Evolutionary conservation across 2,113 vertebrate genomes (phyloP).

Genomic region (Corythornis cristatus): DNA sequence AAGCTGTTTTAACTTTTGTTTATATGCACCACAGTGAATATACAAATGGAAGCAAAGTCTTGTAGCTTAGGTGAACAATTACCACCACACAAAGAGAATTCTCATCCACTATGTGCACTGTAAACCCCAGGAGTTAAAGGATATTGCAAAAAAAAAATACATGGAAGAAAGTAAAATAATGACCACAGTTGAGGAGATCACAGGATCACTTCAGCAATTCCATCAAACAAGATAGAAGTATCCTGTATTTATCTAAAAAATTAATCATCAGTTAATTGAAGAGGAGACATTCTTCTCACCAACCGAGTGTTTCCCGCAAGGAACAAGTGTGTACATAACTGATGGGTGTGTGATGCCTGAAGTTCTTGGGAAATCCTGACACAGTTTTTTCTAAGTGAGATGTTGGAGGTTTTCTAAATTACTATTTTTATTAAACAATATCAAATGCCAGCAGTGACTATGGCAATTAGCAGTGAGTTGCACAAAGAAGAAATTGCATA

Average conservation of each 20-base stretch:
- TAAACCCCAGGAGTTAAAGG: background rate
- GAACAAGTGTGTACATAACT: background rate
- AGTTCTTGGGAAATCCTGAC: background rate
- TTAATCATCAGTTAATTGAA: background rate
- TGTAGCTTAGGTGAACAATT: background rate
- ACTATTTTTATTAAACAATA: background rate
- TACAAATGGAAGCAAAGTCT: background rate
- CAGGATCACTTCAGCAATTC: background rate
- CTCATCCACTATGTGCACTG: background rate
- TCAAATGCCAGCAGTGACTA: background rate
- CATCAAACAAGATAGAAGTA: background rate
- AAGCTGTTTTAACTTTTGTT: background rate
- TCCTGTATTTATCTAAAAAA: background rate
- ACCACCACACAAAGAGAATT: background rate
- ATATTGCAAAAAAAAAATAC: background rate
- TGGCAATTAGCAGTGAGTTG: background rate
- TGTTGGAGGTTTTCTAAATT: background rate
- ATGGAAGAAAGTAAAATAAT: background rate
- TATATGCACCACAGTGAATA: background rate
- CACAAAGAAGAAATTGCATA: background rate
- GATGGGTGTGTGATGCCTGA: rapidly evolving
- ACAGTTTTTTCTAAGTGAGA: background rate
- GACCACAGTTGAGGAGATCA: background rate
- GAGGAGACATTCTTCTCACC: background rate
- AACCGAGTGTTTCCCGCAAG: background rate